A percentile compares a stretch with the other conserved stretches of the same genome.
These are phyloP conservation scores for Patiria miniata DNA, from an alignment of 35 echinoderm and acorn worm genomes.

Conservation along the genomic window DNA sequence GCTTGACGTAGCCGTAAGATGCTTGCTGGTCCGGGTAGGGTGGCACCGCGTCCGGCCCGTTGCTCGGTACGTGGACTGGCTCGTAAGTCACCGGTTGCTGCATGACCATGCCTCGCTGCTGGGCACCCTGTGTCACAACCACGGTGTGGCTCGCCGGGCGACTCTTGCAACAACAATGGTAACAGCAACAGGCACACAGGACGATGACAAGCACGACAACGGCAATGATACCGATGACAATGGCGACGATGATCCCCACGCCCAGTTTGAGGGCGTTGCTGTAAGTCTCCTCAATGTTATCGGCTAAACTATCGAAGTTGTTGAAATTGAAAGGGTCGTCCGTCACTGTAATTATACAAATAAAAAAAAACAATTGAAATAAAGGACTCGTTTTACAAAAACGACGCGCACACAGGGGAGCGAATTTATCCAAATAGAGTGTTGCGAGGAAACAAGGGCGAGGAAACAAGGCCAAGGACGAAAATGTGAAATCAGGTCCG, in stretches of 20 bases:
- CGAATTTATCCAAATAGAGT: too few relatives aligned
- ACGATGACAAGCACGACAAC: slow-evolving; percentile 16
- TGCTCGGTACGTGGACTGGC: too few relatives aligned
- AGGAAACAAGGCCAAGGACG: too few relatives aligned
- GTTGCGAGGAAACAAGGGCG: too few relatives aligned
- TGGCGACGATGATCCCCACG: slow-evolving; percentile 30
- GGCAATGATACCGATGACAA: not conserved
- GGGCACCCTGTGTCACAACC: not conserved
- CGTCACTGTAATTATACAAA: too few relatives aligned
- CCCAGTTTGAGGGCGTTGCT: not conserved
- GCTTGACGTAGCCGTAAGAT: too few relatives aligned
- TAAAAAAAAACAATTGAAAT: not conserved
- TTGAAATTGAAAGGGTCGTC: too few relatives aligned
- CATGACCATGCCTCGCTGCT: not conserved
- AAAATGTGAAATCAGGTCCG: too few relatives aligned
- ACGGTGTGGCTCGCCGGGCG: not conserved
- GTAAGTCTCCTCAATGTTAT: not conserved
- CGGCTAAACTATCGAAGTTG: not conserved
- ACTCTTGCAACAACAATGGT: slow-evolving; percentile 22
- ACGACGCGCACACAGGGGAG: too few relatives aligned
- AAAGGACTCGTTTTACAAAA: too few relatives aligned
- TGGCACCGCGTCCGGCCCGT: too few relatives aligned
- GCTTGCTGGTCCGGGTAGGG: too few relatives aligned
- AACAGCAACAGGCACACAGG: slow-evolving; percentile 27
- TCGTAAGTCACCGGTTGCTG: not conserved